Conservation (phyloP, 2,888 invertebrate species). For the Scaptomyza caliginosa region DNA sequence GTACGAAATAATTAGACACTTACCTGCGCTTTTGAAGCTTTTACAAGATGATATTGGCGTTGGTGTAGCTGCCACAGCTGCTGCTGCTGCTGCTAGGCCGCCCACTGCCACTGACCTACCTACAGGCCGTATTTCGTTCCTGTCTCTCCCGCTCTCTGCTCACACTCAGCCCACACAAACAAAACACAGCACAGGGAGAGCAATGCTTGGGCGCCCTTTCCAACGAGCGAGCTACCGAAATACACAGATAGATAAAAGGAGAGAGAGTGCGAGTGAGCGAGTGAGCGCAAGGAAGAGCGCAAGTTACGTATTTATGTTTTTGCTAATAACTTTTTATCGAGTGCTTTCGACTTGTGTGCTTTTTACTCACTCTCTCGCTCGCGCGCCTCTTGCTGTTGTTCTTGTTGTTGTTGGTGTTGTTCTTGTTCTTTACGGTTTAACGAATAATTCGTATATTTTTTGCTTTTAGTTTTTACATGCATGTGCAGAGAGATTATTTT, state of each 20-base stretch:
- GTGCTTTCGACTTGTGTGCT: slow-evolving; percentile 45
- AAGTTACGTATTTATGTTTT: slow-evolving; percentile 75
- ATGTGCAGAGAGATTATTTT: slow-evolving; percentile 44
- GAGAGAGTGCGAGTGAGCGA: slow-evolving; percentile 21
- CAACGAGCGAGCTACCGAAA: slow-evolving; percentile 2
- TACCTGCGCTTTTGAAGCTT: slow-evolving; percentile 65
- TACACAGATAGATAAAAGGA: too few species aligned
- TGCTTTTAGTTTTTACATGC: slow-evolving; percentile 52
- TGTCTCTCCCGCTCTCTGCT: slow-evolving; percentile 40
- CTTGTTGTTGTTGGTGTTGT: slow-evolving; percentile 16
- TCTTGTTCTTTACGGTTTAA: slow-evolving; percentile 24
- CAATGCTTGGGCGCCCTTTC: slow-evolving; percentile 29
- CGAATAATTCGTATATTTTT: slow-evolving; percentile 25
- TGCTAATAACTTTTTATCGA: slow-evolving; percentile 76
- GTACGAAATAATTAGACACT: slow-evolving; percentile 31
- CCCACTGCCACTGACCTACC: slow-evolving; percentile 69
- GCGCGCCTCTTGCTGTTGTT: slow-evolving; percentile 24
- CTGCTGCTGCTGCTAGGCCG: slow-evolving; percentile 53
- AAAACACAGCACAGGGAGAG: slow-evolving; percentile 31
- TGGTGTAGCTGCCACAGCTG: slow-evolving; percentile 39
- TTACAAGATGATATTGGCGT: slow-evolving; percentile 57
- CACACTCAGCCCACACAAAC: slow-evolving; percentile 47
- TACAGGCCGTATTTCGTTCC: slow-evolving; percentile 38
- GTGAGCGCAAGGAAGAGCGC: slow-evolving; percentile 30
- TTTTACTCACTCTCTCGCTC: slow-evolving; percentile 27